Conservation (phyloP, 2,113 vertebrate species). For the Plecotus auritus region DNA sequence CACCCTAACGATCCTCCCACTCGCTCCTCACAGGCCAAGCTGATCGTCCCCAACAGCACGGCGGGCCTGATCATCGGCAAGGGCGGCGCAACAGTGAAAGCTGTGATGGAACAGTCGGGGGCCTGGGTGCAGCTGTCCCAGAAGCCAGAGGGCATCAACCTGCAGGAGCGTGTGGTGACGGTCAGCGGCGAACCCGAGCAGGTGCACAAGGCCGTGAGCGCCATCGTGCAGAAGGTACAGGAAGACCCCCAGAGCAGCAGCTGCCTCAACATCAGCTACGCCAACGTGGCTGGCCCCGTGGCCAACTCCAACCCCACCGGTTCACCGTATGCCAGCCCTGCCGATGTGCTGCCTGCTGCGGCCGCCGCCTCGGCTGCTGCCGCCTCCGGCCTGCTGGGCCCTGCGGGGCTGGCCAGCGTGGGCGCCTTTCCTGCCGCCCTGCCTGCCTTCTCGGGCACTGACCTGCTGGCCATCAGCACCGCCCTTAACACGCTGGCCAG, state of each 20-base stretch:
- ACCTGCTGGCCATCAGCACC: constrained; percentile 93
- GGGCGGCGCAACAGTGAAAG: constrained; percentile 92
- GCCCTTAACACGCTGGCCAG: constrained; percentile 95
- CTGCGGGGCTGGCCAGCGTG: constrained; percentile 87
- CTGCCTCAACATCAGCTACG: constrained; percentile 96
- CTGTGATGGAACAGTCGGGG: constrained; percentile 95
- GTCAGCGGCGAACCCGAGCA: constrained; percentile 93
- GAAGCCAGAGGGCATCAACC: constrained; percentile 94
- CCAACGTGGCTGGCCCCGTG: constrained; percentile 93
- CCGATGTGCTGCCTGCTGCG: constrained; percentile 87
- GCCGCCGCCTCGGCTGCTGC: constrained; percentile 84
- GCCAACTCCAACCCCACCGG: constrained; percentile 98
- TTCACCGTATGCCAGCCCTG: constrained; percentile 93
- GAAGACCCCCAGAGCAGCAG: constrained; percentile 95
- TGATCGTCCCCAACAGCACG: constrained; percentile 95
- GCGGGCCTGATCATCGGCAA: constrained; percentile 95
- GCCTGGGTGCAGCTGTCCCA: constrained; percentile 96
- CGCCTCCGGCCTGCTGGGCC: constrained; percentile 90
- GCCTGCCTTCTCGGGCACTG: constrained; percentile 92
- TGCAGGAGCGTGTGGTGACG: constrained; percentile 94
- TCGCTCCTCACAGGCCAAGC: constrained; percentile 86
- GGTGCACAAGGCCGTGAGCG: constrained; percentile 92
- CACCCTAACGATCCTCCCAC: neutral
- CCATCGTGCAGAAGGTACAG: constrained; percentile 96
- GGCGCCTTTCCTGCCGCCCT: constrained; percentile 90